phyloP scores from a whole-genome alignment of 2,113 vertebrate genomes.

The Bungarus multicinctus region DNA sequence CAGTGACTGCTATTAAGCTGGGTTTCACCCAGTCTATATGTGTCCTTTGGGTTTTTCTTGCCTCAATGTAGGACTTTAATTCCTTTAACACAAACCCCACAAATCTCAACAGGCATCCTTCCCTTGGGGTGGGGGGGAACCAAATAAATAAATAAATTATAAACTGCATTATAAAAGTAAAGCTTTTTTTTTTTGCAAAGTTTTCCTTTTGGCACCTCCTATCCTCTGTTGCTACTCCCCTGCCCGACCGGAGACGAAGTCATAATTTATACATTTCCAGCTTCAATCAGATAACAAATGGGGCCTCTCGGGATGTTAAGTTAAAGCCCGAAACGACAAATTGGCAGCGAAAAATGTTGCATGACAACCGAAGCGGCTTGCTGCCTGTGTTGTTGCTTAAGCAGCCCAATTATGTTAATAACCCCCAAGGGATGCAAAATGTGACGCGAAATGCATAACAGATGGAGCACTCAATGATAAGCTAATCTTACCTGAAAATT shows the following conservation, averaged over 20 bases:
- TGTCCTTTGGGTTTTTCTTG: too few relatives aligned
- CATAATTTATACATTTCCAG: slow-evolving; percentile 66
- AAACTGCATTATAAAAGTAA: slow-evolving; percentile 14
- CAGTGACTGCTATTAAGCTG: too few relatives aligned
- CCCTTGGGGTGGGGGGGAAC: too few relatives aligned
- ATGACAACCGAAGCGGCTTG: slow-evolving; percentile 68
- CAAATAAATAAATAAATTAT: not conserved
- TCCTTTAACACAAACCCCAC: not conserved
- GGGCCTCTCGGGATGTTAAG: slow-evolving; percentile 69
- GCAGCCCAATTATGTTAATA: slow-evolving; percentile 80
- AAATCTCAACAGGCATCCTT: not conserved
- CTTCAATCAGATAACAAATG: slow-evolving; percentile 63
- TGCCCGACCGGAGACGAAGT: slow-evolving; percentile 59
- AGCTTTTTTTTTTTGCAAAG: not conserved
- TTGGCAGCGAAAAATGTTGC: slow-evolving; percentile 73
- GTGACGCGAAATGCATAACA: slow-evolving; percentile 72
- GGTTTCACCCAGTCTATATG: too few relatives aligned
- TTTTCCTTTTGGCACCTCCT: slow-evolving; percentile 57
- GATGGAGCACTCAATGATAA: slow-evolving; percentile 79
- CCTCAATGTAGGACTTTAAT: not conserved
- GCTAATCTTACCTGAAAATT: slow-evolving; percentile 79
- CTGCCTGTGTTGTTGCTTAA: slow-evolving; percentile 77
- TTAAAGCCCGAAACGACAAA: slow-evolving; percentile 79
- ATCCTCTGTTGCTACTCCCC: rapidly evolving
- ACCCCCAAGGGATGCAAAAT: slow-evolving; percentile 68